Evolutionary conservation across 2,797 vertebrate genomes (phyloP), one percentile per base, ranked within the genome.

Genomic region (Delichon dasypus): DNA sequence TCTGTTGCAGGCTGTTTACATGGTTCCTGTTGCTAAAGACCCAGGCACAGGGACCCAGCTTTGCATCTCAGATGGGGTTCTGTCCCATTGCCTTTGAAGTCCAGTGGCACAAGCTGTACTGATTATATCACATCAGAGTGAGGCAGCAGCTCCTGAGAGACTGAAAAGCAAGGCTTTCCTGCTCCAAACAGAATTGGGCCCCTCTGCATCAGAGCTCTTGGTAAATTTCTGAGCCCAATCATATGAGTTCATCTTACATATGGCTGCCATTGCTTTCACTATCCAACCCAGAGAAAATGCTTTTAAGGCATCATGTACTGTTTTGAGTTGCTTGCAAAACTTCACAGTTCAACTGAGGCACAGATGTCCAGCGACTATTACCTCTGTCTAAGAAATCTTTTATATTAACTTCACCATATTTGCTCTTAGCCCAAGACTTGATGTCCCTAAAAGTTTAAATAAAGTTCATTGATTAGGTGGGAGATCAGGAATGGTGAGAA

Each of bases 61-160:
- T 50, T n/a, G n/a, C 2, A 11, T 15, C 65, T 67, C 66, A 50
- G 19, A 6, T 26, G 7, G 16, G 30, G 9, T 40, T 62, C 54
- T 29, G 38, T 66, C 36, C 42, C 51, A 3, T 7, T 2, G 2
- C 26, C 45, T 51, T 40, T 16, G 21, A 36, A 65, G 23, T 5
- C 21, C 0, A 0, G 0, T 6, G 26, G 32, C 7, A 3, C 44
- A 30, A 60, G 11, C 27, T 89, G 34, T 34, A 20, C 48, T 38
- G 40, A 7, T 29, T 48, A 6, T 42, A 14, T 42, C 3, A 1
- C 11, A 44, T 21, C 17, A 32, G 38, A 27, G 11, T 22, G 30
- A 77, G 18, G 50, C 32, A 85, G 72, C 30, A 66, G 48, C 45
- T 71, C 36, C 66, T 11, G 55, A 51, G 26, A 85, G 44, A 21